Conservation (phyloP, 2,797 vertebrate species). For the Pseudocheirus occidentalis region DNA sequence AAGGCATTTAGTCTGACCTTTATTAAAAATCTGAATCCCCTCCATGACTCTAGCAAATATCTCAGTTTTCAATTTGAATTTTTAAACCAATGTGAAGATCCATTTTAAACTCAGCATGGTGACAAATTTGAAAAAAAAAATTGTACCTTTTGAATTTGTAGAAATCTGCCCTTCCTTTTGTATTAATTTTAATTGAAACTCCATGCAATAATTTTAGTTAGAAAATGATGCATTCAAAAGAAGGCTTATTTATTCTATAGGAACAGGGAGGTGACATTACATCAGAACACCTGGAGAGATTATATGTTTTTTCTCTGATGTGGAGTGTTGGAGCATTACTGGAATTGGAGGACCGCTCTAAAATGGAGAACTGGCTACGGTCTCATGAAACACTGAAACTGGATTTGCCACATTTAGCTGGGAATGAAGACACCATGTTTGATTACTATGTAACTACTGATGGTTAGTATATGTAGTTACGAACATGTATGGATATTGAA, state of each 20-base stretch:
- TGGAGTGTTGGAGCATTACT: constrained; percentile 95
- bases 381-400: constrained; percentile 82
- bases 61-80: not conserved
- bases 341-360: constrained; percentile 90
- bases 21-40: not conserved
- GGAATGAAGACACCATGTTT: constrained; percentile 90
- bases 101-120: not conserved
- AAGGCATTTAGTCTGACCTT: not conserved
- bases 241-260: constrained; percentile 78
- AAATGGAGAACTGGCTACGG: constrained; percentile 93
- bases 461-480: constrained; percentile 83
- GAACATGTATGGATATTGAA: not conserved
- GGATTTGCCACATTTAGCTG: constrained; percentile 87
- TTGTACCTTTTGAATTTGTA: not conserved
- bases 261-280: constrained; percentile 90
- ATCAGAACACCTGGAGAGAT: constrained; percentile 88
- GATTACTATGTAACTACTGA: constrained; percentile 91
- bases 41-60: not conserved
- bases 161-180: not conserved
- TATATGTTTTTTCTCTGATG: constrained; percentile 95
- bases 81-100: not conserved
- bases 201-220: not conserved
- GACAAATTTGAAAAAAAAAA: not conserved
- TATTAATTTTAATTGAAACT: not conserved
- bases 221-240: not conserved